phyloP scores from a whole-genome alignment of 2,113 vertebrate species.

The Pavo muticus region DNA sequence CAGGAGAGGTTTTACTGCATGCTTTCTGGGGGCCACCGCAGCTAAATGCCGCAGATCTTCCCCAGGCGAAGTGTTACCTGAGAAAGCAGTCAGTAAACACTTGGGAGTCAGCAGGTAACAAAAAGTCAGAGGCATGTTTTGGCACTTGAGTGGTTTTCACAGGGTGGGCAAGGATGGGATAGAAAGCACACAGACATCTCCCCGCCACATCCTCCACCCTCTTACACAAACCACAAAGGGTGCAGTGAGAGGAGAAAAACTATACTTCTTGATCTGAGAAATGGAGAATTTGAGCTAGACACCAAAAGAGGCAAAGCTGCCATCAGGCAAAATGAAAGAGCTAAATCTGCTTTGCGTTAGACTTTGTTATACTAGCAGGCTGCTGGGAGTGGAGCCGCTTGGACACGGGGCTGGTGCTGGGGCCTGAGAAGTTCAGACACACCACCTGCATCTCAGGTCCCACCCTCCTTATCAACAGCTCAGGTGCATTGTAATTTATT shows the following conservation, averaged over 20 bases:
- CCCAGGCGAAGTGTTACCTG: conserved; percentile 30
- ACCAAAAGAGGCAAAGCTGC: not conserved
- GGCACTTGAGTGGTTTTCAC: not conserved
- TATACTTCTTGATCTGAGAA: not conserved
- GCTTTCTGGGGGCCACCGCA: conserved; percentile 25
- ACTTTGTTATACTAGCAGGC: not conserved
- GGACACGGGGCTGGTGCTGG: accelerated
- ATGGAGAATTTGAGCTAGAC: conserved; percentile 7
- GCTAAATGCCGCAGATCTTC: conserved; percentile 33
- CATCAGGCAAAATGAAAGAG: not conserved
- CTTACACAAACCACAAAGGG: not conserved
- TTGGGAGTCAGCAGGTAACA: conserved; percentile 29
- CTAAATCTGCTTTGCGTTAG: conserved; percentile 28
- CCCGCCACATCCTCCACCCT: not conserved
- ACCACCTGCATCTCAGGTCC: conserved; percentile 30
- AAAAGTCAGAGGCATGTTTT: not conserved
- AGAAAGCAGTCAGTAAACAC: conserved; percentile 31
- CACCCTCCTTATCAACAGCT: conserved; percentile 35
- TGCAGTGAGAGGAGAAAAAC: not conserved
- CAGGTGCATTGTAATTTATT: conserved; percentile 46
- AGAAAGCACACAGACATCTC: not conserved
- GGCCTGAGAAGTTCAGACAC: not conserved
- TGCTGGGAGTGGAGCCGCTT: not conserved
- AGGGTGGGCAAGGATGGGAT: not conserved
- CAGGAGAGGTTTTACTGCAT: conserved; percentile 57